These are phyloP conservation scores for Lipophrys pholis DNA, from an alignment of 2,113 vertebrate species.

Conservation along the genomic window DNA sequence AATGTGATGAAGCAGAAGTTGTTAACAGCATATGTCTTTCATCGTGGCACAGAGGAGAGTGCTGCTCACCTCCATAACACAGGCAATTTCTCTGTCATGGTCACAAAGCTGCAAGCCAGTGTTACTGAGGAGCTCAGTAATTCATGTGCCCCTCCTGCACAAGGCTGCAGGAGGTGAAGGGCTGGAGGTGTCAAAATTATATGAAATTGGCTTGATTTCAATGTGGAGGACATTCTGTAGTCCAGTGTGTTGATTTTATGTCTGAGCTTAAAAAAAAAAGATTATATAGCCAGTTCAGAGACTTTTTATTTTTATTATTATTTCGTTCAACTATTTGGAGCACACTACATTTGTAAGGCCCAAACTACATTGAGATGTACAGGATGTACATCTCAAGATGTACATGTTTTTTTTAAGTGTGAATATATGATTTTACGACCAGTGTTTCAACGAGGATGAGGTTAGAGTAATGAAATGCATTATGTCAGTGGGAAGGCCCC, in stretches of 20 bases:
- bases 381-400: no score
- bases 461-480: no score
- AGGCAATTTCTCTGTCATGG: slow-evolving; percentile 48
- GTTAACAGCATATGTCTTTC: slow-evolving; percentile 45
- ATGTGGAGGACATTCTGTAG: not conserved
- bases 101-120: slow-evolving; percentile 48
- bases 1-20: slow-evolving; percentile 51
- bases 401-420: no score
- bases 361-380: no score
- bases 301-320: no score
- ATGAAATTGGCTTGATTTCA: slow-evolving; percentile 5
- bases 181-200: not conserved
- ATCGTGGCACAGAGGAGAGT: slow-evolving; percentile 21
- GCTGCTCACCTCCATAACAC: slow-evolving; percentile 36
- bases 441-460: no score
- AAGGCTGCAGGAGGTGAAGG: not conserved
- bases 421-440: no score
- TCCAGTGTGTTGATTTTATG: not conserved
- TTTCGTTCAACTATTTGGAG: no score
- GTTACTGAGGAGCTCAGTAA: slow-evolving; percentile 34
- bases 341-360: no score
- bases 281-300: no score
- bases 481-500: no score
- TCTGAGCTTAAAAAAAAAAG: not conserved
- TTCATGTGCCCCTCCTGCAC: slow-evolving; percentile 14